These are phyloP conservation scores for Thamnaconus septentrionalis DNA, from an alignment of 2,113 vertebrate genomes.

Conservation along the genomic window DNA sequence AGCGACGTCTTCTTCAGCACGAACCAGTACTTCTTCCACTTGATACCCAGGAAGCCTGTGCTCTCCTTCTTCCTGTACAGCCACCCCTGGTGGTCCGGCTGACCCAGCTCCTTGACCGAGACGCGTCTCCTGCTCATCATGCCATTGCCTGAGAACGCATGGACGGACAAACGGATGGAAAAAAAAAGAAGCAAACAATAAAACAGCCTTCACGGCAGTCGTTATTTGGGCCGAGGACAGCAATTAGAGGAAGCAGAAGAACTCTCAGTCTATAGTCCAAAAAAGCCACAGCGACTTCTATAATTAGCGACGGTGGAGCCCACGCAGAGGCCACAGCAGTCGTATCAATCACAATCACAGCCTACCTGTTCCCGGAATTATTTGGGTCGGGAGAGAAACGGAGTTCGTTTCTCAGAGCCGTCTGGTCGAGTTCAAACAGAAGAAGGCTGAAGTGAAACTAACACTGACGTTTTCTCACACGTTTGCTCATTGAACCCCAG, in stretches of 20 bases:
- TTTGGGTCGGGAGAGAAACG: background rate
- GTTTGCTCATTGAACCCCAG: constrained; percentile 13
- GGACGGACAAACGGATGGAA: background rate
- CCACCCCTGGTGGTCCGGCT: constrained; percentile 93
- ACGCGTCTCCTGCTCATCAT: constrained; percentile 93
- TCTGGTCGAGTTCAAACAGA: background rate
- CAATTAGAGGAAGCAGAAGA: constrained; percentile 4
- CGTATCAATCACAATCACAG: background rate
- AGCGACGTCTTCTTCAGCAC: constrained; percentile 90
- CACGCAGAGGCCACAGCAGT: background rate
- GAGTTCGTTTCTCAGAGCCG: background rate
- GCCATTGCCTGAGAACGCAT: constrained; percentile 77
- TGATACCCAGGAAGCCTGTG: constrained; percentile 90
- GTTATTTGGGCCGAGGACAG: background rate
- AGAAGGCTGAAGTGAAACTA: constrained; percentile 30
- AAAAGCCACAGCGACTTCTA: constrained; percentile 5
- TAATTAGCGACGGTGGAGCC: constrained; percentile 7
- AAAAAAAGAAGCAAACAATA: background rate
- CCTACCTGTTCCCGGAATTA: constrained; percentile 37
- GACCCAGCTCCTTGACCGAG: constrained; percentile 92
- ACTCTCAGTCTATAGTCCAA: background rate
- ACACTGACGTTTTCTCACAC: constrained; percentile 1
- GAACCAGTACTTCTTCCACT: constrained; percentile 99
- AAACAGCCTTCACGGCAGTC: too few species aligned
- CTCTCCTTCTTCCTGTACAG: constrained; percentile 94